Conservation (phyloP, 2,888 invertebrate genomes). For the Napeogenes inachia region DNA sequence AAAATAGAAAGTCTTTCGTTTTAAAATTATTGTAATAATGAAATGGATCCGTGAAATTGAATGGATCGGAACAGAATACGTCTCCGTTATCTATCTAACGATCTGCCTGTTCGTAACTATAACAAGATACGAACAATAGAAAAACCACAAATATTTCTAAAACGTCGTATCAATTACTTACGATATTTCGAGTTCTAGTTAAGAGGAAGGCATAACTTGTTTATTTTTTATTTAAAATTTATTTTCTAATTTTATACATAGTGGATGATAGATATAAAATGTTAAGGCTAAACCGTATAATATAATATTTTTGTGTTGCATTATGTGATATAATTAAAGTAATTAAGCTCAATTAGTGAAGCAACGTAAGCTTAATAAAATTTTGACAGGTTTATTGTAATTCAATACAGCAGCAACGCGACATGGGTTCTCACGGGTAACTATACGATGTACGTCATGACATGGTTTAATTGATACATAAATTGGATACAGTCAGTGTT, state of each 20-base stretch:
- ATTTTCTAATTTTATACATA: neutral
- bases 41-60: slow-evolving; percentile 43
- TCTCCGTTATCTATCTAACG: slow-evolving; percentile 31
- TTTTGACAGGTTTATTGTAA: slow-evolving; percentile 43
- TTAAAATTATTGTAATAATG: slow-evolving; percentile 21
- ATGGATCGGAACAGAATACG: slow-evolving; percentile 34
- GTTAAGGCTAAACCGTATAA: no score
- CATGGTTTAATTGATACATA: slow-evolving; percentile 11
- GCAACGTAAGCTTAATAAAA: slow-evolving; percentile 45
- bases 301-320: no score
- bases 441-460: slow-evolving; percentile 11
- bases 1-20: slow-evolving; percentile 11
- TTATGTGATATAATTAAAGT: no score
- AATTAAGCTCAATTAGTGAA: no score
- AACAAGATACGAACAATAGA: slow-evolving; percentile 37
- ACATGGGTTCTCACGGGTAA: slow-evolving; percentile 43
- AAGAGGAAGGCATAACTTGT: slow-evolving; percentile 34
- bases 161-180: slow-evolving; percentile 50
- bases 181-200: slow-evolving; percentile 38
- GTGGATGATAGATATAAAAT: no score
- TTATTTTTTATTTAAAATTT: slow-evolving; percentile 1
- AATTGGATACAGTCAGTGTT: slow-evolving; percentile 8
- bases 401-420: slow-evolving; percentile 40
- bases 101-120: slow-evolving; percentile 47
- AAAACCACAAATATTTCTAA: slow-evolving; percentile 50